These are phyloP conservation scores for Oncorhynchus mykiss DNA, from an alignment of 2,113 vertebrate genomes.

Conservation along the genomic window DNA sequence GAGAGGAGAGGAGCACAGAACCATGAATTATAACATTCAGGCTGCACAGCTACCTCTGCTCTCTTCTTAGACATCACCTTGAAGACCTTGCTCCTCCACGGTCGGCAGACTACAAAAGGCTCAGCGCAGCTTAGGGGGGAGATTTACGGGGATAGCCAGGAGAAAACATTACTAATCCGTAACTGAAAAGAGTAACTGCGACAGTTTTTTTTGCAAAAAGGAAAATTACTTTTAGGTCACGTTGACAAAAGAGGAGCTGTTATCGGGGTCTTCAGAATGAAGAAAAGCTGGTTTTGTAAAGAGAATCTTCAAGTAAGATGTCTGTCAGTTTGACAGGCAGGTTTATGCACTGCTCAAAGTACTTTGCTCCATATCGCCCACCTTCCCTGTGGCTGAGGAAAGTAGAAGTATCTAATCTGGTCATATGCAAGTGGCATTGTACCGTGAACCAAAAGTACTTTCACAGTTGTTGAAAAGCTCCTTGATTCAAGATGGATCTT, in stretches of 20 bases:
- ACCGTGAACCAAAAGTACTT: no score
- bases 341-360: no score
- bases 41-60: conserved; percentile 46
- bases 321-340: conserved; percentile 15
- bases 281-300: conserved; percentile 6
- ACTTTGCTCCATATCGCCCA: no score
- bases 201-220: conserved; percentile 54
- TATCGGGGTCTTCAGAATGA: conserved; percentile 14
- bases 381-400: background rate
- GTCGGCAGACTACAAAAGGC: conserved; percentile 67
- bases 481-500: no score
- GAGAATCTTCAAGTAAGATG: conserved; percentile 16
- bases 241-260: conserved; percentile 39
- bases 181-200: conserved; percentile 71
- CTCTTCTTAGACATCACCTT: conserved; percentile 57
- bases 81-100: conserved; percentile 62
- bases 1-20: conserved; percentile 23
- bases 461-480: no score
- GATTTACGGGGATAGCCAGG: conserved; percentile 69
- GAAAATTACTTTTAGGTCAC: conserved; percentile 60
- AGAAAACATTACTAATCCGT: conserved; percentile 77
- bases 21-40: conserved; percentile 50
- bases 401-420: background rate
- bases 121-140: conserved; percentile 70
- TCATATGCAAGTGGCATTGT: no score